These are phyloP conservation scores for Tympanuchus pallidicinctus DNA, from an alignment of 2,113 vertebrate species.

Conservation along the genomic window DNA sequence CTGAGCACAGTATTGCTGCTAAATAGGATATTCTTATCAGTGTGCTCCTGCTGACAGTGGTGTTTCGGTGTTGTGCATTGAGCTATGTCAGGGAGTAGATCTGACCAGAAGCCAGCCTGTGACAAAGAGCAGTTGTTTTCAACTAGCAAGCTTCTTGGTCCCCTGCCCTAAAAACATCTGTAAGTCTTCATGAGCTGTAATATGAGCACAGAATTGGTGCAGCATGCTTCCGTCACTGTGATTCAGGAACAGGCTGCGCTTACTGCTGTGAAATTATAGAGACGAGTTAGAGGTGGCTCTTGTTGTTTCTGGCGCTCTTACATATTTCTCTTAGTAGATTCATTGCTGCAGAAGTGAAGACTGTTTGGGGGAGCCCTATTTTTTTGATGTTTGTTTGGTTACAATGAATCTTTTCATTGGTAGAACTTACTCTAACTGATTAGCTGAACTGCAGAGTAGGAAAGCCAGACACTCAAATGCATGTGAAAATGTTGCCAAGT, in stretches of 20 bases:
- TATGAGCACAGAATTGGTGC: not conserved
- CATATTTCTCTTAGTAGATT: not conserved
- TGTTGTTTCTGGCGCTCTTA: not conserved
- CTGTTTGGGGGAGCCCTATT: not conserved
- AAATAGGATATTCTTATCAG: not conserved
- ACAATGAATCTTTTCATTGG: not conserved
- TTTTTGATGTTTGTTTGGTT: not conserved
- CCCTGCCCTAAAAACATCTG: not conserved
- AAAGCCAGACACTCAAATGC: not conserved
- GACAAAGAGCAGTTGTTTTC: not conserved
- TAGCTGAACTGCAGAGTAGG: not conserved
- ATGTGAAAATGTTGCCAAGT: accelerated
- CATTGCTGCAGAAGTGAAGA: accelerated
- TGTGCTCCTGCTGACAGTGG: not conserved
- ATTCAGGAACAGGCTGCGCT: not conserved
- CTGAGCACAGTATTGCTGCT: not conserved
- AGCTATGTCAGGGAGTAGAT: not conserved
- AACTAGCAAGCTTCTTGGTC: not conserved
- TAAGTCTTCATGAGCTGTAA: accelerated
- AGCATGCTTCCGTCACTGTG: not conserved
- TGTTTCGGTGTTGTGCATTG: not conserved
- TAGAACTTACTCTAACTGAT: not conserved
- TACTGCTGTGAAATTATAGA: not conserved
- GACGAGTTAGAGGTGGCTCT: not conserved
- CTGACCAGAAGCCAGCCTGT: not conserved